Evolutionary conservation across 2,113 vertebrate genomes (phyloP).

Genomic region (Callospermophilus lateralis): DNA sequence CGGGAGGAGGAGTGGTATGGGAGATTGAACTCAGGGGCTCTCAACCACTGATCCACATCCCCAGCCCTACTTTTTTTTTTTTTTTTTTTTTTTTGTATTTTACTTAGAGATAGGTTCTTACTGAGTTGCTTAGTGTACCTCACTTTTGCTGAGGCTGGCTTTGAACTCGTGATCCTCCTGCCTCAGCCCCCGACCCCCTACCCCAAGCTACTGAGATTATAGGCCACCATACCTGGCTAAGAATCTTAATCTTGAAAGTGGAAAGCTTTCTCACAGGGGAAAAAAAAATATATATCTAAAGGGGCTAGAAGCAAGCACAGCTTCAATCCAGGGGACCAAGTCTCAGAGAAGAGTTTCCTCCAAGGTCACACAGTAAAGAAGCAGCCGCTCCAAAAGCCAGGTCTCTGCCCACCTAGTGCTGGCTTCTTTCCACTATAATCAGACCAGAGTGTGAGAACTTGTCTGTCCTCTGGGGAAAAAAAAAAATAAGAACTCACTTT

Average conservation of each 20-base stretch:
- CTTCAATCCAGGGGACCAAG: not conserved
- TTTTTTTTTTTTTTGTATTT: no score
- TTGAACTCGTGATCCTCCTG: no score
- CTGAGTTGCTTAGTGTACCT: no score
- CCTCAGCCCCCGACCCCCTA: no score
- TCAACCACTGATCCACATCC: no score
- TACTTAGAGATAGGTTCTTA: no score
- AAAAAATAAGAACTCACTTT: not conserved
- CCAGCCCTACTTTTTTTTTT: no score
- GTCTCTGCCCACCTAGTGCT: not conserved
- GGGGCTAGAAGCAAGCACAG: not conserved
- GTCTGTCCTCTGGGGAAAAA: not conserved
- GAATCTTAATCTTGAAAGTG: slow-evolving; percentile 4
- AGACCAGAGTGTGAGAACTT: not conserved
- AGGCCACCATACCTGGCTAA: not conserved
- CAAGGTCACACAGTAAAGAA: not conserved
- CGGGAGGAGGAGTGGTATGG: no score
- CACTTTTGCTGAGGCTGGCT: no score
- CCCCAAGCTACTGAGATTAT: no score
- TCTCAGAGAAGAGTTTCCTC: not conserved
- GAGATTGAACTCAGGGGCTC: no score
- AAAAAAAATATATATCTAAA: no score
- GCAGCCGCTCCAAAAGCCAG: not conserved
- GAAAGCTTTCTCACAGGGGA: not conserved
- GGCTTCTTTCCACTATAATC: not conserved